Evolutionary conservation across 2,888 invertebrate genomes (phyloP).

Genomic region (Synanthedon tipuliformis): DNA sequence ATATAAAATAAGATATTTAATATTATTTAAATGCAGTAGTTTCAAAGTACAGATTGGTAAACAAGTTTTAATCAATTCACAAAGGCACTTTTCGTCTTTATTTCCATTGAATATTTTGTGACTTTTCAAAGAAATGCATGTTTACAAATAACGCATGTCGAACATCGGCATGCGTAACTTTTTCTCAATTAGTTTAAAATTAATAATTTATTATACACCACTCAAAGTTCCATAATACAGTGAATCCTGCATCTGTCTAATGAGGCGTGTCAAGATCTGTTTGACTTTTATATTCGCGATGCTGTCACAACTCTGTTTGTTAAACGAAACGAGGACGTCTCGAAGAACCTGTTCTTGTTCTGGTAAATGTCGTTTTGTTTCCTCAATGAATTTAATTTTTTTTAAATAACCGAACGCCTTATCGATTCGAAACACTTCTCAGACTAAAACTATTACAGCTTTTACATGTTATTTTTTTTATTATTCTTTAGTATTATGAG

Average conservation of each 20-base stretch:
- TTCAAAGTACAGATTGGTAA: too few relatives aligned
- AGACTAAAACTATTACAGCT: conserved; percentile 8
- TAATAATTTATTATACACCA: too few relatives aligned
- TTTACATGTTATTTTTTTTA: neutral
- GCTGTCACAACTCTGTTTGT: conserved; percentile 34
- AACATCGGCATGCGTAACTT: too few relatives aligned
- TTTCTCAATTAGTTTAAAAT: too few relatives aligned
- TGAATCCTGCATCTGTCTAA: neutral
- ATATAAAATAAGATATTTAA: too few relatives aligned
- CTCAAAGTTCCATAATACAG: neutral
- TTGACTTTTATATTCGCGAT: conserved; percentile 11
- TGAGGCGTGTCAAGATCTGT: neutral
- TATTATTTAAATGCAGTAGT: too few relatives aligned
- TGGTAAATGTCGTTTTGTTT: conserved; percentile 25
- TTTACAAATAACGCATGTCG: too few relatives aligned
- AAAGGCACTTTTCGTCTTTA: too few relatives aligned
- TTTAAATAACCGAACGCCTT: conserved; percentile 7
- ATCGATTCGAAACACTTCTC: conserved; percentile 16
- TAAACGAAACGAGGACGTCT: conserved; percentile 38
- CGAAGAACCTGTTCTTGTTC: conserved; percentile 33
- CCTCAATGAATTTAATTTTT: conserved; percentile 32
- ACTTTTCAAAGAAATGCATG: neutral
- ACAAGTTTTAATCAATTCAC: too few relatives aligned
- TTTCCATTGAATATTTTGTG: too few relatives aligned
- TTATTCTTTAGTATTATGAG: conserved; percentile 19